These are phyloP conservation scores for Hyalella azteca DNA, from an alignment of 2,888 invertebrate genomes.

Conservation along the genomic window DNA sequence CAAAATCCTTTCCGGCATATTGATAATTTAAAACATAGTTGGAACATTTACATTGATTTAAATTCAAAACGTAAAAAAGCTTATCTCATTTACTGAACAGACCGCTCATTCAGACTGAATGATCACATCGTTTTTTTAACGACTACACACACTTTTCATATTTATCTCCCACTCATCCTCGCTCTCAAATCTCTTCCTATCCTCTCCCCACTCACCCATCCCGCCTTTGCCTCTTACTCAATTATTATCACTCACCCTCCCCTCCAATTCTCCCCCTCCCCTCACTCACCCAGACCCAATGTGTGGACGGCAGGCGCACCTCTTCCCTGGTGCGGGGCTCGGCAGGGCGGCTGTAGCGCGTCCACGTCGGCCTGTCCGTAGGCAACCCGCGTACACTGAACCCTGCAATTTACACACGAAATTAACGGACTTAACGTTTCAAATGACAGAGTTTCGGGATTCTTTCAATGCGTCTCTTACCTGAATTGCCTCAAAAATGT, in stretches of 20 bases:
- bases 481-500: background rate
- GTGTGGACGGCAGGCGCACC: slow-evolving; percentile 81
- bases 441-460: background rate
- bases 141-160: too few species aligned
- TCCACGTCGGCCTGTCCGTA: slow-evolving; percentile 77
- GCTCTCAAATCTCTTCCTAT: too few species aligned
- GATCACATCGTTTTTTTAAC: too few species aligned
- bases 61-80: too few species aligned
- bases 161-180: too few species aligned
- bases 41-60: too few species aligned
- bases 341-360: slow-evolving; percentile 82
- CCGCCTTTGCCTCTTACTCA: background rate
- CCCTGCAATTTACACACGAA: slow-evolving; percentile 57
- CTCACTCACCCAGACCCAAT: slow-evolving; percentile 82
- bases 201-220: background rate
- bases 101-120: too few species aligned
- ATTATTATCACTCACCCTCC: background rate
- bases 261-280: background rate
- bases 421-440: background rate
- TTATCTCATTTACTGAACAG: too few species aligned
- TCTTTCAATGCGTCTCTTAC: background rate
- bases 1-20: too few species aligned
- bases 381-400: slow-evolving; percentile 62
- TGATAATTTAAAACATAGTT: too few species aligned
- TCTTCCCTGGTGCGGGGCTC: slow-evolving; percentile 80